Conservation (phyloP, 2,888 invertebrate species). For the Liodrosophila aerea region DNA sequence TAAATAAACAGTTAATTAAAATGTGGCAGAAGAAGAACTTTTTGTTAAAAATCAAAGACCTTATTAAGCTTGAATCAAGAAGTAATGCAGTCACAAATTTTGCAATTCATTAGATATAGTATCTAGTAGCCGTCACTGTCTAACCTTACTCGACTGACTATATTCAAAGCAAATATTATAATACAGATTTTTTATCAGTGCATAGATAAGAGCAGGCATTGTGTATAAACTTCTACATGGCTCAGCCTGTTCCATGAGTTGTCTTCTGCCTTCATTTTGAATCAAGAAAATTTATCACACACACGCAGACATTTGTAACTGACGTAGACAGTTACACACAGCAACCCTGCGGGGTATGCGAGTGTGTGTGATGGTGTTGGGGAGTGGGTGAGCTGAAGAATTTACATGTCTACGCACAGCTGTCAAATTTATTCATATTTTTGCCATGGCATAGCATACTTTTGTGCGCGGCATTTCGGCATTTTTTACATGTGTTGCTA, state of each 20-base stretch:
- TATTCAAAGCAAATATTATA: too few relatives aligned
- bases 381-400: conserved; percentile 1
- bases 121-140: too few relatives aligned
- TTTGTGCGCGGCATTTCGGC: conserved; percentile 20
- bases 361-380: not conserved
- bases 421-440: conserved; percentile 72
- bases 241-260: conserved; percentile 1
- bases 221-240: conserved; percentile 10
- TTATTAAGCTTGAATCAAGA: too few relatives aligned
- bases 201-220: conserved; percentile 10
- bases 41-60: too few relatives aligned
- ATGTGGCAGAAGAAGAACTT: too few relatives aligned
- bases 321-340: conserved; percentile 25
- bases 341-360: not conserved
- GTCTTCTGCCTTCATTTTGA: conserved; percentile 16
- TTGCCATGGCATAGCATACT: conserved; percentile 18
- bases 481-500: conserved; percentile 64
- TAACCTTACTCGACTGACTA: too few relatives aligned
- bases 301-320: conserved; percentile 66
- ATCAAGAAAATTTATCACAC: conserved; percentile 70
- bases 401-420: conserved; percentile 61
- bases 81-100: too few relatives aligned
- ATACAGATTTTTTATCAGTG: too few relatives aligned
- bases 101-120: too few relatives aligned
- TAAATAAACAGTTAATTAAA: too few relatives aligned